A percentile compares a stretch with the other conserved stretches of the same genome.
Conservation (phyloP, 2,113 vertebrate genomes). For the Coptodon rendalli region DNA sequence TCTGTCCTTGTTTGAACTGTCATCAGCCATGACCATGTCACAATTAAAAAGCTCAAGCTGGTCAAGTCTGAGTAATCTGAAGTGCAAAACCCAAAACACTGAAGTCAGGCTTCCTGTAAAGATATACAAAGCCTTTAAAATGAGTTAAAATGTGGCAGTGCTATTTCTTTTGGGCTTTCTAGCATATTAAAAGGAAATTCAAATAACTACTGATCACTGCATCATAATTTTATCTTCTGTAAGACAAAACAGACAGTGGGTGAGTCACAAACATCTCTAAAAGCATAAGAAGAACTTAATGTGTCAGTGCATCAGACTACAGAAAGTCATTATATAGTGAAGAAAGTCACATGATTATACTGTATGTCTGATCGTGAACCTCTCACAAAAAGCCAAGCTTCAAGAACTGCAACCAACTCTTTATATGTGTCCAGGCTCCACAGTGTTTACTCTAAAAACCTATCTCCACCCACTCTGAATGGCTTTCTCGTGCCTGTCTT, state of each 20-base stretch:
- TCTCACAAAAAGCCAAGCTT: not conserved
- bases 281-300: not conserved
- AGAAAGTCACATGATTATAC: not conserved
- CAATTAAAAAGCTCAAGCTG: not conserved
- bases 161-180: not conserved
- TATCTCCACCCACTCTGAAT: not conserved
- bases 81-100: not conserved
- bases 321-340: not conserved
- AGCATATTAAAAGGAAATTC: not conserved
- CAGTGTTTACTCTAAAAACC: not conserved
- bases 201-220: not conserved
- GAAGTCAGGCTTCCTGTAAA: not conserved
- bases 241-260: not conserved
- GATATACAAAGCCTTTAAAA: not conserved
- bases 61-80: not conserved
- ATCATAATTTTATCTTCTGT: not conserved
- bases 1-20: not conserved
- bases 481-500: not conserved
- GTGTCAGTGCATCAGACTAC: not conserved
- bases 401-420: not conserved
- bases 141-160: not conserved
- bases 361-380: not conserved
- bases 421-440: not conserved
- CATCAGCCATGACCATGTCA: not conserved
- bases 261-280: not conserved